phyloP scores from a whole-genome alignment of 2,797 vertebrate genomes.

The Vespertilio murinus region DNA sequence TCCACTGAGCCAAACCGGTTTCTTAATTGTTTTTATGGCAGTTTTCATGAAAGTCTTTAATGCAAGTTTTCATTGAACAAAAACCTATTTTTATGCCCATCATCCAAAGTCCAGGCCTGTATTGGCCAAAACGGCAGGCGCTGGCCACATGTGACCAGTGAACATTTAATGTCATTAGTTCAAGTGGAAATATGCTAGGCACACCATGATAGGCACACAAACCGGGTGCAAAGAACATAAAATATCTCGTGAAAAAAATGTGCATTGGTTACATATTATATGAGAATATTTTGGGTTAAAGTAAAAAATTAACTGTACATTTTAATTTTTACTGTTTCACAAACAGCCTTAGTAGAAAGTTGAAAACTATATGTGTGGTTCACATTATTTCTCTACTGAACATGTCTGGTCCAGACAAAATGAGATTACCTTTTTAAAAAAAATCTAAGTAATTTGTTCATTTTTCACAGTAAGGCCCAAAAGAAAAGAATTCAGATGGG shows the following conservation, averaged over 20 bases:
- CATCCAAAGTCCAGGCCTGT: background rate
- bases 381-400: background rate
- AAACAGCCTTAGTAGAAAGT: background rate
- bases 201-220: background rate
- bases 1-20: too few relatives aligned
- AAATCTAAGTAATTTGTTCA: background rate
- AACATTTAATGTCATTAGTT: background rate
- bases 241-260: background rate
- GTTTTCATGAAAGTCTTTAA: background rate
- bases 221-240: background rate
- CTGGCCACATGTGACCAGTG: background rate
- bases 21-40: background rate
- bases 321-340: background rate
- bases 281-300: background rate
- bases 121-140: background rate
- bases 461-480: background rate
- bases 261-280: background rate
- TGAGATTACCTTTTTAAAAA: background rate
- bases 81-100: background rate
- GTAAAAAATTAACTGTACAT: background rate
- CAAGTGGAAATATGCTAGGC: background rate
- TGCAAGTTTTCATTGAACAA: background rate
- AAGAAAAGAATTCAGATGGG: background rate
- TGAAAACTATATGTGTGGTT: background rate
- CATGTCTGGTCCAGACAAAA: background rate